Base-by-base conservation (phyloP, 2,888 invertebrate genomes). In the Pristionchus entomophagus region DNA sequence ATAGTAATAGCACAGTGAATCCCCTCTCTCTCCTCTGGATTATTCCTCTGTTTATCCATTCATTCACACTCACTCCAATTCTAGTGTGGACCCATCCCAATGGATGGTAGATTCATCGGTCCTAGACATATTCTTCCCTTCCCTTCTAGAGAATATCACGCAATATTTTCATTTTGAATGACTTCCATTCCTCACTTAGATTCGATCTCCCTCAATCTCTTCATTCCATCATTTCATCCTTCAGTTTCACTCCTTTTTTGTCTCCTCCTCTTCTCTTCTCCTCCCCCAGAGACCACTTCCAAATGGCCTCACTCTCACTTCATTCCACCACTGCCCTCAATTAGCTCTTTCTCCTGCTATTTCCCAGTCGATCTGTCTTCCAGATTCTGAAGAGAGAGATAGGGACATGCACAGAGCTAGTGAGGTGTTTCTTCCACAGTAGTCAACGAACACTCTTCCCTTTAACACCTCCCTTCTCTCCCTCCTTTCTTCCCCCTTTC, bases 131-230 rank as follows among this genome's bases (percentile, higher is more conserved):
- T 29, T 26, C 59, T 59, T 29, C 26, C n/a, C n/a, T n/a, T n/a
- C n/a, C n/a, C n/a, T n/a, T n/a, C n/a, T n/a, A n/a, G 45, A 45
- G 14, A 19, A 38, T 35, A 65, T 65, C 65, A 65, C 65, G 35
- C 65, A 35, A 65, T 17, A n/a, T 45, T 41, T 45, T 78, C 78
- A 41, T 29, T 26, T 88, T 59, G n/a, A n/a, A n/a, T n/a, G n/a
- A n/a, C n/a, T 14, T 32, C 53, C 53, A 14, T 53, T 45, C 6
- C 81, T 81, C 56, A 29, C n/a, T n/a, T n/a, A n/a, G n/a, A n/a
- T 81, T 53, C 56, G 17, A 12, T 81, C 53, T 56, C 81, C 35
- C 35, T n/a, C 41, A 32, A 17, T n/a, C 81, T 35, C 62, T 38
- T 62, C 41, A 32, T 65, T 62, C 59, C 45, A n/a, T n/a, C n/a